Base-by-base conservation (phyloP, 1,140 invertebrate genomes). In the Araneus ventricosus region DNA sequence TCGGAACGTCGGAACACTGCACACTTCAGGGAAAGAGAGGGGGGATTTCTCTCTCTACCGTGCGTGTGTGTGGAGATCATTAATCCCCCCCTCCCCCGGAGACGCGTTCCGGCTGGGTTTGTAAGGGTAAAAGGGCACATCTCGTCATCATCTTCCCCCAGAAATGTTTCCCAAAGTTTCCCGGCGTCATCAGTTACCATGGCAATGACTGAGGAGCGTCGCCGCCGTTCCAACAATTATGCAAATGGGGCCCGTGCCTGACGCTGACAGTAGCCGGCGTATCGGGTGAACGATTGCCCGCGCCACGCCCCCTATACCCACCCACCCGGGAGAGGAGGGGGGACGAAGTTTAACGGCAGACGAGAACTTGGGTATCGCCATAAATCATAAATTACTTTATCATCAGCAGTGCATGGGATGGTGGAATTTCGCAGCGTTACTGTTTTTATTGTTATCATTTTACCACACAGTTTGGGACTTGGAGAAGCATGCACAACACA, bases 341-440 rank as follows among this genome's bases (percentile, higher is more conserved):
- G 39, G 34, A 10, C 20, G 89, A 92, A 92, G 90, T 92, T 92
- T 92, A 86, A 92, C 59, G 90, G 80, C 57, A 84, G 90, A 85
- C 80, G 37, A 79, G 67, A 70, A 80, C 67, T 93, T 79, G 70
- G 79, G 34, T 79, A 27, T 57, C 27, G 91, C 79, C 91, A 80
- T 93, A 93, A 93, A 93, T 93, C 91, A 93, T 93, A 93, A 93
- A 93, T 93, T 93, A 93, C 91, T 93, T 93, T 93, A 88, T 93
- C 91, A 93, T 93, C 91, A 93, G 52, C 75, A 41, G 45, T 61
- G 89, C 34, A 39, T 24, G 22, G n/a, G 57, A 20, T 20, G 41
- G 24, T 7, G 80, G 80, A 27, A 37, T 34, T 24, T 34, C 20
- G 75, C 4, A 24, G 24, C 20, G 22, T 82, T 80, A 34, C 39